Percentiles rank a stretch among this genome's conserved stretches.
Evolutionary conservation across 1,140 invertebrate species (phyloP).

Genomic region (Latrodectus geometricus): DNA sequence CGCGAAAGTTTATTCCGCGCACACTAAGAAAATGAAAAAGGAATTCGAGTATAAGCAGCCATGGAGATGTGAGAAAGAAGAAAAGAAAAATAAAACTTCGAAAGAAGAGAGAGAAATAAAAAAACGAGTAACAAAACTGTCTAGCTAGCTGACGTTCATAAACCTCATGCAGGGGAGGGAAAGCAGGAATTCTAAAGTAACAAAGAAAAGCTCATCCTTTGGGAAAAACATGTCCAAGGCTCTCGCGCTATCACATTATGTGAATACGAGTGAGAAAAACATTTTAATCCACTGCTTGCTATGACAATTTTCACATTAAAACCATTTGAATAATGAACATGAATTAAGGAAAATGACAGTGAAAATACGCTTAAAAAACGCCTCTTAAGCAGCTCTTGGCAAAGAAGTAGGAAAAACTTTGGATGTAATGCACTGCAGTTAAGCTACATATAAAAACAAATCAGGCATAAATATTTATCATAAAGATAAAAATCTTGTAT

Average conservation of each 20-base stretch:
- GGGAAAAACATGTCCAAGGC: constrained; percentile 37
- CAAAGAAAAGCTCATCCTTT: constrained; percentile 33
- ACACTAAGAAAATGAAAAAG: constrained; percentile 35
- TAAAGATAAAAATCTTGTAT: background rate
- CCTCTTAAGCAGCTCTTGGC: constrained; percentile 3
- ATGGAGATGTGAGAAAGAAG: constrained; percentile 19
- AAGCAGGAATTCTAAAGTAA: constrained; percentile 41
- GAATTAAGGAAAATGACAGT: constrained; percentile 52
- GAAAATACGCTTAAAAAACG: constrained; percentile 20
- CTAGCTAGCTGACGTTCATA: constrained; percentile 37
- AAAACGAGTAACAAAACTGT: constrained; percentile 36
- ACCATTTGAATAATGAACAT: constrained; percentile 55
- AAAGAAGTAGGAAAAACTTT: no score
- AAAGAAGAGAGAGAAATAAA: background rate
- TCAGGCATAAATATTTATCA: constrained; percentile 51
- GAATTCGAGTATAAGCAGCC: constrained; percentile 53
- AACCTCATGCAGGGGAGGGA: constrained; percentile 22
- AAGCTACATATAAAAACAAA: constrained; percentile 23
- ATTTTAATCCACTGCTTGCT: constrained; percentile 36
- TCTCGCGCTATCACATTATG: background rate
- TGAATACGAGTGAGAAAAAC: constrained; percentile 23
- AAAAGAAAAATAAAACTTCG: constrained; percentile 7
- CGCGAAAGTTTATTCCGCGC: constrained; percentile 33
- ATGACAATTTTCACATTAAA: constrained; percentile 54
- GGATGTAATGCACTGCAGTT: constrained; percentile 2